Percentiles rank a stretch among this genome's conserved stretches.
These are phyloP conservation scores for Byasa hedistus DNA, from an alignment of 2,888 invertebrate species.

Conservation along the genomic window DNA sequence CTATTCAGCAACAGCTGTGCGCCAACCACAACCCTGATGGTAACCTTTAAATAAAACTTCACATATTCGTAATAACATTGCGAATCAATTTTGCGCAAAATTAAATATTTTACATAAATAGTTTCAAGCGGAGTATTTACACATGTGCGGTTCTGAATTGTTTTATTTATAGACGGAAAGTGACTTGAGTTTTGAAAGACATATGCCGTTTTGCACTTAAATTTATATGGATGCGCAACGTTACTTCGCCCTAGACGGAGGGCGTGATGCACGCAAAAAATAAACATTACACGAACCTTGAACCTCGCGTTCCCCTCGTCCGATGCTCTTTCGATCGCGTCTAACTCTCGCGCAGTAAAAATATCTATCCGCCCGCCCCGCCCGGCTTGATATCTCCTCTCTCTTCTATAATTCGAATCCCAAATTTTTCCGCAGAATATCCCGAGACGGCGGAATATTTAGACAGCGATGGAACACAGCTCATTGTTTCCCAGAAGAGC, in stretches of 20 bases:
- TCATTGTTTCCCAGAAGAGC: conserved; percentile 5
- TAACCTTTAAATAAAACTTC: too few species aligned
- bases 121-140: too few species aligned
- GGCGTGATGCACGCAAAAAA: conserved; percentile 12
- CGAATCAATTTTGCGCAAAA: too few species aligned
- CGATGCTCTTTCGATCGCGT: conserved; percentile 15
- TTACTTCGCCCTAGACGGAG: neutral
- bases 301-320: conserved; percentile 11
- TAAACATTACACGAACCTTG: conserved; percentile 13
- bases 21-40: too few species aligned
- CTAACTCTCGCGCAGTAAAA: conserved; percentile 6
- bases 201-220: too few species aligned
- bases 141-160: too few species aligned
- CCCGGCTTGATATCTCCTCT: neutral
- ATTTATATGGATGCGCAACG: neutral
- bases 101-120: too few species aligned
- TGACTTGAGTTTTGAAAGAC: too few species aligned
- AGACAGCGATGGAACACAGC: conserved; percentile 5
- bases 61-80: too few species aligned
- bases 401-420: neutral
- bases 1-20: too few species aligned
- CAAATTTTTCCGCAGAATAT: neutral
- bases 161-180: too few species aligned
- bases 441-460: neutral
- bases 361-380: conserved; percentile 5